phyloP scores from a whole-genome alignment of 2,113 vertebrate genomes.

The Oryzias melastigma region DNA sequence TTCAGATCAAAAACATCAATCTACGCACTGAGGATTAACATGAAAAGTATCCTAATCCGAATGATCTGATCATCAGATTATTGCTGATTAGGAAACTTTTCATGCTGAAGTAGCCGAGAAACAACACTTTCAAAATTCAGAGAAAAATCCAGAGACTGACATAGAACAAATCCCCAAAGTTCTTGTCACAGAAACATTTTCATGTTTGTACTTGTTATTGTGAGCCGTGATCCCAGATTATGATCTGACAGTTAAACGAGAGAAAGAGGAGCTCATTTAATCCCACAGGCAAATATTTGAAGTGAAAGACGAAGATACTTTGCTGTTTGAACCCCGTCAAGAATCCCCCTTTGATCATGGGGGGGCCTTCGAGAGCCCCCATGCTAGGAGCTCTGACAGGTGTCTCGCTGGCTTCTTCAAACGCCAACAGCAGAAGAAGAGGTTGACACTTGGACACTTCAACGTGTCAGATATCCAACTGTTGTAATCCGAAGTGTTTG shows the following conservation, averaged over 20 bases:
- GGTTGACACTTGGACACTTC: background rate
- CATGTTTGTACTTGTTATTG: background rate
- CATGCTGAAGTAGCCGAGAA: too few relatives aligned
- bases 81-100: too few relatives aligned
- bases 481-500: conserved; percentile 8
- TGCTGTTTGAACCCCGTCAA: conserved; percentile 11
- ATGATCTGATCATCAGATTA: too few relatives aligned
- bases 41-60: too few relatives aligned
- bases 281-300: conserved; percentile 14
- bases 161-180: background rate
- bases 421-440: conserved; percentile 2
- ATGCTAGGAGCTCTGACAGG: conserved; percentile 16
- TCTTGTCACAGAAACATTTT: background rate
- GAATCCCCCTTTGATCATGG: conserved; percentile 29
- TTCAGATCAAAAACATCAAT: too few relatives aligned
- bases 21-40: too few relatives aligned
- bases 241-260: background rate
- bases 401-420: conserved; percentile 6
- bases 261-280: conserved; percentile 6
- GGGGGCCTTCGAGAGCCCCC: conserved; percentile 6
- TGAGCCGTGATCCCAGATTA: background rate
- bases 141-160: too few relatives aligned
- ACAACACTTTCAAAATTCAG: too few relatives aligned
- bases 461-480: background rate
- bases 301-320: conserved; percentile 12